Base-by-base conservation (phyloP, 2,888 invertebrate genomes). In the Pilophorus perplexus region DNA sequence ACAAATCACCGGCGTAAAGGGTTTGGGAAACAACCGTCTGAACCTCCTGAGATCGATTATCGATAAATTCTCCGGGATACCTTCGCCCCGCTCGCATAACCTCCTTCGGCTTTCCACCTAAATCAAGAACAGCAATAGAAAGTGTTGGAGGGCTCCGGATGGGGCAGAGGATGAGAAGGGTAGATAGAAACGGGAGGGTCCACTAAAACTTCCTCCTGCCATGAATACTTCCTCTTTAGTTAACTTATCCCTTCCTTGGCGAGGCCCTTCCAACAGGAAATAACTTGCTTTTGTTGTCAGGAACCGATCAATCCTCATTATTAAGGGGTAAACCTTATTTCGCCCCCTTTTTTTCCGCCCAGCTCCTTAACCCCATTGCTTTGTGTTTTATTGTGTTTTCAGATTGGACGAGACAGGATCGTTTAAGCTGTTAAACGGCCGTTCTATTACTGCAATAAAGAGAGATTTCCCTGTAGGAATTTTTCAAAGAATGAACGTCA, bases 151-250 rank as follows among this genome's bases (percentile, higher is more conserved):
- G 46, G 46, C 10, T 46, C 22, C 2, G 46, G 22, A n/a, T 38
- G 3, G 28, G 52, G 52, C 20, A 16, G n/a, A n/a, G n/a, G n/a
- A n/a, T n/a, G n/a, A n/a, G n/a, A n/a, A n/a, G n/a, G n/a, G n/a
- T n/a, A n/a, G n/a, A n/a, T n/a, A n/a, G n/a, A n/a, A n/a, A n/a
- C n/a, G n/a, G n/a, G n/a, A 52, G n/a, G 52, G 52, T 52, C 52
- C 52, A 28, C 52, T 52, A 28, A 46, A 52, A 52, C 52, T 52
- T 52, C 52, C 52, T 25, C 16, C 33, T 25, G 4, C 52, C 52
- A 28, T 52, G 52, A 52, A 52, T 52, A 52, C 52, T 52, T 52
- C 52, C 52, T 52, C 52, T 52, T 52, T 52, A 52, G 52, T 52
- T 52, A 28, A 52, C 52, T 52, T 52, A 16, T n/a, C 2, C 46